Conservation (phyloP, 2,797 vertebrate species). For the Tamandua tetradactyla region DNA sequence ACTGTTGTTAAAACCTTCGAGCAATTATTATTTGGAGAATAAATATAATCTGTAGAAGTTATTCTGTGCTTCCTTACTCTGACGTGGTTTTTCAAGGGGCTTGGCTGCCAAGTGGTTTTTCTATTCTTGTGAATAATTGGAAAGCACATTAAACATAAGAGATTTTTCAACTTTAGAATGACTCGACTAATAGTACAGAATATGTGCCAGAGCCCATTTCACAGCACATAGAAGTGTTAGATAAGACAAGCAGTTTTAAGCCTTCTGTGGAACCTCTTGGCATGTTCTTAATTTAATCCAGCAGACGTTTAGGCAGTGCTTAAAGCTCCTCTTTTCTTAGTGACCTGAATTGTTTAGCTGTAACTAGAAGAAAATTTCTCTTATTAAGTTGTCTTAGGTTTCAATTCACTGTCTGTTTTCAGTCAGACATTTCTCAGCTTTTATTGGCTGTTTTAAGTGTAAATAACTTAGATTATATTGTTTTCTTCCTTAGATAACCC, state of each 20-base stretch:
- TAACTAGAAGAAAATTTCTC: conserved; percentile 4
- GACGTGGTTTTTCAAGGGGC: not conserved
- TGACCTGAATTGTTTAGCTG: not conserved
- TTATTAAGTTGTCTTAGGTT: not conserved
- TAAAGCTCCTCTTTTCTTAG: not conserved
- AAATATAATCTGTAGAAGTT: not conserved
- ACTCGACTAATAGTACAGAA: not conserved
- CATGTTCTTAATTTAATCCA: not conserved
- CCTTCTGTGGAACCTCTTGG: not conserved
- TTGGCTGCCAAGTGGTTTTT: not conserved
- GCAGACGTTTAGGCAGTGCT: not conserved
- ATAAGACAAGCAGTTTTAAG: not conserved
- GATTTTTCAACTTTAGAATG: not conserved
- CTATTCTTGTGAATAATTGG: not conserved
- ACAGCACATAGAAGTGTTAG: not conserved
- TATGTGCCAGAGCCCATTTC: not conserved
- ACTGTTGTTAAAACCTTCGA: not conserved
- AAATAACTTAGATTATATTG: too few relatives aligned
- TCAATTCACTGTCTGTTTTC: not conserved
- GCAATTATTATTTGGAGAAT: not conserved
- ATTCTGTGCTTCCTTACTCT: not conserved
- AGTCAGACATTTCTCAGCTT: too few relatives aligned
- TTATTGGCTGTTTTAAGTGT: too few relatives aligned
- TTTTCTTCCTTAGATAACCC: too few relatives aligned
- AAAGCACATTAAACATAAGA: not conserved